Base-by-base conservation (phyloP, 1,140 invertebrate genomes). In the Panulirus ornatus region DNA sequence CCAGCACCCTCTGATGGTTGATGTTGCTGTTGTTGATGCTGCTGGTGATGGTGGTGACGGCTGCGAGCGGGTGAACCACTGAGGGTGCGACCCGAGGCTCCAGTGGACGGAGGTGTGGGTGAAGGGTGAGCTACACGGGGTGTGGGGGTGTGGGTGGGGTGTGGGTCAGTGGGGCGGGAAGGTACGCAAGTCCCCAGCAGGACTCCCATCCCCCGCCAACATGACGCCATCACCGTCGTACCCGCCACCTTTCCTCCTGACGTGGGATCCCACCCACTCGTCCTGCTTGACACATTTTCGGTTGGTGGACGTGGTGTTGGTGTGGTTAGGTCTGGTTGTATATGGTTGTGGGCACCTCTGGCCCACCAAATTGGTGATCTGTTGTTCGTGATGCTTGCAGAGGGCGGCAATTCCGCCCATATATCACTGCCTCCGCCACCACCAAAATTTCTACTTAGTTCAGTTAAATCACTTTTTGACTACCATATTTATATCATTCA, bases 131-230 rank as follows among this genome's bases (percentile, higher is more conserved):
- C 63, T 70, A 63, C 83, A 38, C 38, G 82, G 34, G 82, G 82
- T 44, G 66, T 71, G 19, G 66, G 84, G 75, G 84, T 66, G 63
- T 34, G 70, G 83, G 70, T 66, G 51, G 36, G 58, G 63, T 44
- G 16, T 47, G 66, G 70, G 51, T 82, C 63, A 9, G 87, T 89
- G 51, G 87, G 87, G 63, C 79, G 87, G 70, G 87, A 89, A 73
- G 87, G 87, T 51, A 89, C 66, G 27, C 87, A 89, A 22, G 87
- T 89, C 63, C 87, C 87, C 87, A 89, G 70, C 79, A 89, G 47
- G 87, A 89, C 87, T 66, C 87, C 87, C 87, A 89, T 89, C 30
- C 87, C 87, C 87, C 87, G 87, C 87, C 87, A 89, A 58, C 87
- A 89, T 36, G 87, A 89, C 63, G 87, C 78, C 87, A 89, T 89